Conservation (phyloP, 2,888 invertebrate species). For the Synanthedon vespiformis region DNA sequence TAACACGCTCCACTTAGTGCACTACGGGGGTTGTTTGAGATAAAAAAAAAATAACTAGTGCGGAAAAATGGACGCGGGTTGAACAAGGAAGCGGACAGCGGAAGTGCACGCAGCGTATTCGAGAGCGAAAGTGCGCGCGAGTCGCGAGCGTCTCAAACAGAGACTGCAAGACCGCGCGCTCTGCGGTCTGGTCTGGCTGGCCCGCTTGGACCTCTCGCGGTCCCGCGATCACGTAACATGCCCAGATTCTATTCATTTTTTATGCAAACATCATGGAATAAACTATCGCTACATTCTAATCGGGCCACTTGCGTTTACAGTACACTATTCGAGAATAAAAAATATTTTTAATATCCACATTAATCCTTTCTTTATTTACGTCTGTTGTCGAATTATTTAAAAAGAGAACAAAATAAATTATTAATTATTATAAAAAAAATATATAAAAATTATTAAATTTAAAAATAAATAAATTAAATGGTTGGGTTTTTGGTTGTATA, state of each 20-base stretch:
- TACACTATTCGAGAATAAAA: too few species aligned
- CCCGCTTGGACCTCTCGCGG: constrained; percentile 17
- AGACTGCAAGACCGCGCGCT: constrained; percentile 34
- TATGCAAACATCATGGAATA: background rate
- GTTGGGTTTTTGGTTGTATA: too few species aligned
- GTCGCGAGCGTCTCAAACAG: constrained; percentile 34
- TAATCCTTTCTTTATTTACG: too few species aligned
- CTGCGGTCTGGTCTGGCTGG: constrained; percentile 12
- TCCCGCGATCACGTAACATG: constrained; percentile 38
- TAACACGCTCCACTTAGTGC: background rate
- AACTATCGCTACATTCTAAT: too few species aligned
- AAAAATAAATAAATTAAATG: too few species aligned
- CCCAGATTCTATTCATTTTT: background rate
- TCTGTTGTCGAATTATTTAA: too few species aligned
- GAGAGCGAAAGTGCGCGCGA: constrained; percentile 59
- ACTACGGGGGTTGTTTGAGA: background rate
- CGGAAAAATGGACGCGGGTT: background rate
- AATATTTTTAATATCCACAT: too few species aligned
- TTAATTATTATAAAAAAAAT: too few species aligned
- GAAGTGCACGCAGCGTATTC: constrained; percentile 23
- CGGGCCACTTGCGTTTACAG: too few species aligned
- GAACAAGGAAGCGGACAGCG: constrained; percentile 18
- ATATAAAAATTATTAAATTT: too few species aligned
- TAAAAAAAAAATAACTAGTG: background rate
- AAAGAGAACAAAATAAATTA: too few species aligned